A percentile compares a stretch with the other conserved stretches of the same genome.
Conservation (phyloP, 1,140 invertebrate genomes). For the Mesaphorura yosii region DNA sequence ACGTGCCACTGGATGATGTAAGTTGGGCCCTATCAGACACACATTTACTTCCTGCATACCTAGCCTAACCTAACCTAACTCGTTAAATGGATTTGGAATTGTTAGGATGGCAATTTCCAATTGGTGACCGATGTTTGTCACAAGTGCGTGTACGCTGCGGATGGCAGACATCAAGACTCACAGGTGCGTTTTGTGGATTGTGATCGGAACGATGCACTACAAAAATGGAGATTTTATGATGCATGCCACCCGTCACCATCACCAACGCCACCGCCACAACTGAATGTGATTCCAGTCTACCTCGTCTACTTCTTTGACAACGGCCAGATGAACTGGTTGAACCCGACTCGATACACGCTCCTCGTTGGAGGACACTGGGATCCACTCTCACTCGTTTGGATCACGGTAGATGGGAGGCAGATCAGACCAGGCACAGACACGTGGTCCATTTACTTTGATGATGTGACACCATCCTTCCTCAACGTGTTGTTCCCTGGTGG, state of each 20-base stretch:
- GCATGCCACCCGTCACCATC: neutral
- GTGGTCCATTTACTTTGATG: slow-evolving; percentile 11
- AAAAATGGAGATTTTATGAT: slow-evolving; percentile 2
- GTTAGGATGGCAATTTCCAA: neutral
- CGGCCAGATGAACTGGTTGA: slow-evolving; percentile 9
- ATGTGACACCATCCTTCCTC: neutral
- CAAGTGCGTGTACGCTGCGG: neutral
- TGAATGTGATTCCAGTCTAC: slow-evolving; percentile 3
- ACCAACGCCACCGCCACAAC: neutral
- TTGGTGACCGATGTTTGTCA: neutral
- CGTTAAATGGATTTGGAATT: too few relatives aligned
- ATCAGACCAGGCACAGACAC: slow-evolving; percentile 2
- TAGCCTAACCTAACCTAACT: too few relatives aligned
- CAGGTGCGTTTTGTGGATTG: neutral
- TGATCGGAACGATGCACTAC: neutral
- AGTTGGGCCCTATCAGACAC: too few relatives aligned
- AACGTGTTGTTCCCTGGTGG: neutral
- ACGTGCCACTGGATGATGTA: neutral
- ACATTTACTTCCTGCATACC: too few relatives aligned
- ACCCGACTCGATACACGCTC: neutral
- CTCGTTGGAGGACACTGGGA: slow-evolving; percentile 2
- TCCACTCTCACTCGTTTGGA: neutral
- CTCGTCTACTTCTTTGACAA: slow-evolving; percentile 6
- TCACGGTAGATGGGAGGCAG: neutral
- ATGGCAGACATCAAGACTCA: neutral